Percentiles rank a stretch among this genome's conserved stretches.
These are phyloP conservation scores for Catalaphyllia jardinei DNA, from an alignment of 64 coral and sea anemone species.

Conservation along the genomic window DNA sequence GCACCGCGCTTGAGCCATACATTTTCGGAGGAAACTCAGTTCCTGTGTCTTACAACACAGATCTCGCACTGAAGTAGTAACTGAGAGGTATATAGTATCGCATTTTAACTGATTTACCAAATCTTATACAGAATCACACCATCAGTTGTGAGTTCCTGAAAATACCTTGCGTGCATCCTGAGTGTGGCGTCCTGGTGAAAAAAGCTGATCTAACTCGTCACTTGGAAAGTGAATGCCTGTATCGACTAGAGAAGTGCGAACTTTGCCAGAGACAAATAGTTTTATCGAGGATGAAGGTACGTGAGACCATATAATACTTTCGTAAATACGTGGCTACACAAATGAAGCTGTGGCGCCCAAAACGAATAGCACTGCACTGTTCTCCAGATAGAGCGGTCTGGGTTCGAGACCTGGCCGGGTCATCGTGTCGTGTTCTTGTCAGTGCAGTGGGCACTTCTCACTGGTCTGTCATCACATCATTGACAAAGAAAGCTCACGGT, in stretches of 20 bases:
- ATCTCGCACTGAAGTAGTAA: no score
- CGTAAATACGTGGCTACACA: no score
- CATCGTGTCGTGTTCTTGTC: no score
- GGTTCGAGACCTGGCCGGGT: no score
- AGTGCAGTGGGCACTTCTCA: no score
- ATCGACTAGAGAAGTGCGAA: neutral
- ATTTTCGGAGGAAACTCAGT: neutral
- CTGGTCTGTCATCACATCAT: no score
- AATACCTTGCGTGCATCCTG: neutral
- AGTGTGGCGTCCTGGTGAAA: neutral
- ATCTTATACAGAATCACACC: neutral
- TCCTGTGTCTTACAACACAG: neutral
- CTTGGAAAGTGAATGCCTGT: neutral
- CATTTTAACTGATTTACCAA: neutral
- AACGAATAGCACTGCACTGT: no score
- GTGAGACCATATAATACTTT: neutral
- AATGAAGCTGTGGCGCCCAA: no score
- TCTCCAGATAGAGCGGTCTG: no score
- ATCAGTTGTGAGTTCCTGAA: neutral
- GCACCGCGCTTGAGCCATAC: no score
- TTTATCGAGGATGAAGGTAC: conserved; percentile 1
- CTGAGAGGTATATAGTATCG: neutral
- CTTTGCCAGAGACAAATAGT: neutral
- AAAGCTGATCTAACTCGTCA: conserved; percentile 1
- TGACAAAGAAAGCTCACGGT: no score